Conservation (phyloP, 2,113 vertebrate species). For the Copsychus sechellarum region DNA sequence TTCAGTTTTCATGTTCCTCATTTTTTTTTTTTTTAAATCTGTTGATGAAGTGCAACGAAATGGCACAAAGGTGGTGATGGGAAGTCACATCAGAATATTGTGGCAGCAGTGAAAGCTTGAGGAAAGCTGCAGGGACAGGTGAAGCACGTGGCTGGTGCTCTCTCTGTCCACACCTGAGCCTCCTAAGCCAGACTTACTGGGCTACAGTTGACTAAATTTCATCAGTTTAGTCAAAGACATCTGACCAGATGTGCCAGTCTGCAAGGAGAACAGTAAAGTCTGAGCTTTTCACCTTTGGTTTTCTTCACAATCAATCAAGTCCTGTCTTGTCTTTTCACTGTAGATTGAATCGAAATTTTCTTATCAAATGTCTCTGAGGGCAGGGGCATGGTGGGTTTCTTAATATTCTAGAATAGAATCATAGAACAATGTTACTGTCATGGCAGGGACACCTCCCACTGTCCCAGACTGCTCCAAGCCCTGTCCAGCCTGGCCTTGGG, state of each 20-base stretch:
- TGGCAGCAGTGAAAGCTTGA: neutral
- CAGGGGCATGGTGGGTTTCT: neutral
- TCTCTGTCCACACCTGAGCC: neutral
- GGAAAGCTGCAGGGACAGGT: neutral
- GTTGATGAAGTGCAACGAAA: neutral
- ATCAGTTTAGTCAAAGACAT: neutral
- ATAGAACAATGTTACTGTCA: too few relatives aligned
- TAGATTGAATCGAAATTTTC: neutral
- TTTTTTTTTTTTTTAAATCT: accelerated
- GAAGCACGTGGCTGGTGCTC: neutral
- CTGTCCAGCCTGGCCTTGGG: accelerated
- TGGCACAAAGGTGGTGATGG: neutral
- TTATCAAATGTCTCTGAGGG: neutral
- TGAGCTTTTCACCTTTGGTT: neutral
- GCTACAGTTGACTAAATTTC: neutral
- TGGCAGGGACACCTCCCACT: neutral
- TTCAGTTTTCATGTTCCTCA: accelerated
- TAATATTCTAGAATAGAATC: too few relatives aligned
- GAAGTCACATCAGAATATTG: neutral
- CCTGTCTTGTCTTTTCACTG: neutral
- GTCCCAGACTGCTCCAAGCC: accelerated
- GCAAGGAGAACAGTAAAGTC: neutral
- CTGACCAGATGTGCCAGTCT: neutral
- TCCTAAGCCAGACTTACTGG: neutral
- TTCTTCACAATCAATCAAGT: neutral